phyloP scores from a whole-genome alignment of 2,113 vertebrate species.

The Salvelinus alpinus region DNA sequence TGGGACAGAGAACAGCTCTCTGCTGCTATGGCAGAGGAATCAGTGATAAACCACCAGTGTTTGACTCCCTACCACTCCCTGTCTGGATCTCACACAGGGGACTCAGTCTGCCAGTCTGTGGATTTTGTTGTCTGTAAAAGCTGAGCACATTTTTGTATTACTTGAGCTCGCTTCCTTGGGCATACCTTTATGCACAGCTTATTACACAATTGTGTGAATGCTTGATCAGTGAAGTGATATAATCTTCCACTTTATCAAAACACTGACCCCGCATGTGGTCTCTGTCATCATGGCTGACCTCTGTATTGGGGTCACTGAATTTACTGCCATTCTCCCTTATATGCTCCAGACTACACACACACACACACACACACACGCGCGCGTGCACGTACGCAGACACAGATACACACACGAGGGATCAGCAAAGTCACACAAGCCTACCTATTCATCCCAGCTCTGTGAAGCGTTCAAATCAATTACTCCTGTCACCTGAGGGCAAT shows the following conservation, averaged over 20 bases:
- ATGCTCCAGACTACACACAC: background rate
- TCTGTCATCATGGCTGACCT: slow-evolving; percentile 31
- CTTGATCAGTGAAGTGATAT: slow-evolving; percentile 16
- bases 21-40: background rate
- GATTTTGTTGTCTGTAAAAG: slow-evolving; percentile 12
- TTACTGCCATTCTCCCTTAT: slow-evolving; percentile 24
- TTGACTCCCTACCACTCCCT: slow-evolving; percentile 27
- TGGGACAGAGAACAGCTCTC: background rate
- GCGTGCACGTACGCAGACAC: accelerated
- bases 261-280: slow-evolving; percentile 13
- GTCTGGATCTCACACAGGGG: background rate
- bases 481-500: slow-evolving; percentile 39
- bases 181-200: background rate
- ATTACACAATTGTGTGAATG: slow-evolving; percentile 17
- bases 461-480: slow-evolving; percentile 48
- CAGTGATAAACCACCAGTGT: background rate
- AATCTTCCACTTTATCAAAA: slow-evolving; percentile 22
- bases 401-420: background rate
- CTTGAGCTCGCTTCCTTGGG: slow-evolving; percentile 1
- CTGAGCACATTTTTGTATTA: background rate
- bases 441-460: slow-evolving; percentile 19
- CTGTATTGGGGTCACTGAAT: slow-evolving; percentile 41
- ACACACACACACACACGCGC: too few species aligned
- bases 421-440: slow-evolving; percentile 31
- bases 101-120: slow-evolving; percentile 6